Percentiles rank a stretch among this genome's conserved stretches.
phyloP scores from a whole-genome alignment of 2,797 vertebrate species.

The Pogoniulus pusillus region DNA sequence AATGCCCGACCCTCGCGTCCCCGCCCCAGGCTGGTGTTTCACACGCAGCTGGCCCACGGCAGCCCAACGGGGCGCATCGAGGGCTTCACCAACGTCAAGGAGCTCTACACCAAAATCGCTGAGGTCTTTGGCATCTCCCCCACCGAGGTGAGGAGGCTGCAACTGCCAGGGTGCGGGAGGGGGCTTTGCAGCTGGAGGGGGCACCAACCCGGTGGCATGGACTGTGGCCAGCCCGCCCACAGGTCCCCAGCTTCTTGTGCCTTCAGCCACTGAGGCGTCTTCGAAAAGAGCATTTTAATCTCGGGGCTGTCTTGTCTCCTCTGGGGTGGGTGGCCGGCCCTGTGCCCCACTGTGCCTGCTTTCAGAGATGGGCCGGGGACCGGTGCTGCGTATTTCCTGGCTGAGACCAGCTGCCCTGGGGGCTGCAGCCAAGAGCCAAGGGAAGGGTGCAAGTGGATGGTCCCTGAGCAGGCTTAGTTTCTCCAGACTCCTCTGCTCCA shows the following conservation, averaged over 20 bases:
- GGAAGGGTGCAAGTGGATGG: background rate
- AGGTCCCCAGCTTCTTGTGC: too few relatives aligned
- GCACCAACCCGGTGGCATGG: rapidly evolving
- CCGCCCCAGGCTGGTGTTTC: constrained; percentile 91
- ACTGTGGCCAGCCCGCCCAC: rapidly evolving
- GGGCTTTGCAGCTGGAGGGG: background rate
- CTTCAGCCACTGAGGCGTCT: background rate
- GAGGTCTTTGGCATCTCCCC: constrained; percentile 94
- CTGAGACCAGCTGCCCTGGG: rapidly evolving
- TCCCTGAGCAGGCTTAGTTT: background rate
- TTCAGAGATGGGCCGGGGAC: rapidly evolving
- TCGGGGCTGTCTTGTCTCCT: background rate
- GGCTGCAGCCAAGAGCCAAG: background rate
- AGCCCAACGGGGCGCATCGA: constrained; percentile 93
- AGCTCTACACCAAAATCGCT: constrained; percentile 94
- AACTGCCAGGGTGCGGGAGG: rapidly evolving
- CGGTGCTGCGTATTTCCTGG: rapidly evolving
- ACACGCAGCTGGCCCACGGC: constrained; percentile 95
- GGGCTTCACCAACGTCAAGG: constrained; percentile 96
- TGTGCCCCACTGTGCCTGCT: background rate
- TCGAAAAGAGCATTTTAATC: background rate
- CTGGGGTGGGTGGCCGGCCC: background rate
- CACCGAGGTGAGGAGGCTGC: constrained; percentile 84
- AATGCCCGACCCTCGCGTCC: constrained; percentile 66
- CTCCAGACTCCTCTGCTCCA: background rate